Conservation (phyloP, 1,140 invertebrate genomes). For the Agrilus planipennis region DNA sequence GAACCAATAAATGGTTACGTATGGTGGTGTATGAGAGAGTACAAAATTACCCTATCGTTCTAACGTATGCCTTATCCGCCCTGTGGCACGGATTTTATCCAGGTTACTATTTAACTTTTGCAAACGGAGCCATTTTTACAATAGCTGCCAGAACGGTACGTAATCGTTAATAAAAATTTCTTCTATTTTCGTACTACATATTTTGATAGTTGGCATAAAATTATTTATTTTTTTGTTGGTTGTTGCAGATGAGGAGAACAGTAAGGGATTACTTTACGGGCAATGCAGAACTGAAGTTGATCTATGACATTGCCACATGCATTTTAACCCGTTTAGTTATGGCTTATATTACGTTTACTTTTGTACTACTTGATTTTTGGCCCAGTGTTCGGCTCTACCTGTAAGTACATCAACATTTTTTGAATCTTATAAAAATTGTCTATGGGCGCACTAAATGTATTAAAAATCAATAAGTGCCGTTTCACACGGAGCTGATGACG, state of each 20-base stretch:
- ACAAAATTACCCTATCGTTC: slow-evolving; percentile 45
- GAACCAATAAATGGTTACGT: slow-evolving; percentile 83
- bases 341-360: slow-evolving; percentile 79
- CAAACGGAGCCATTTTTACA: slow-evolving; percentile 77
- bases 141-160: slow-evolving; percentile 66
- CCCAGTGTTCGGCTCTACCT: slow-evolving; percentile 25
- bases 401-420: too few relatives aligned
- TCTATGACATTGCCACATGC: slow-evolving; percentile 72
- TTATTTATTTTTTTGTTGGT: slow-evolving; percentile 14
- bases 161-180: not conserved
- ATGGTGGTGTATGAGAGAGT: slow-evolving; percentile 76
- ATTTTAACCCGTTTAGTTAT: slow-evolving; percentile 67
- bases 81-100: slow-evolving; percentile 97
- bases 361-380: slow-evolving; percentile 73
- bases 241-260: slow-evolving; percentile 57
- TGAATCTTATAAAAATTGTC: too few relatives aligned
- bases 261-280: slow-evolving; percentile 65
- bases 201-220: not conserved
- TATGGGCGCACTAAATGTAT: too few relatives aligned
- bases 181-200: not conserved
- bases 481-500: too few relatives aligned
- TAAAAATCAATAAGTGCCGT: too few relatives aligned
- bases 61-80: slow-evolving; percentile 81
- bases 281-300: slow-evolving; percentile 44
- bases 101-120: slow-evolving; percentile 94